Base-by-base conservation (phyloP, 2,888 invertebrate species). In the Tetheella fluctuosa region DNA sequence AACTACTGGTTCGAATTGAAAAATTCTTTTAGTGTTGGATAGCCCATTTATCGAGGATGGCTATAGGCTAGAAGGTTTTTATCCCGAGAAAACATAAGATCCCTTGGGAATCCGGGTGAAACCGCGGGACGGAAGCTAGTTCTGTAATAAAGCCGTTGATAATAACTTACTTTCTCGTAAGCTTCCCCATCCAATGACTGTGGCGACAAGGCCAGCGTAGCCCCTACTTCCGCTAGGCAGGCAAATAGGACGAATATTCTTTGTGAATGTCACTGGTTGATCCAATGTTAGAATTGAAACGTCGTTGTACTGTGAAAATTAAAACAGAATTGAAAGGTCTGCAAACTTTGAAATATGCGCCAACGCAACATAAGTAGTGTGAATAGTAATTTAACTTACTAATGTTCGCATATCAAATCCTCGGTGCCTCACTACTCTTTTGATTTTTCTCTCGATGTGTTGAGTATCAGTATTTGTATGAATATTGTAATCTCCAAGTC, bases 101-200 rank as follows among this genome's bases (percentile, higher is more conserved):
- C n/a, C n/a, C n/a, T n/a, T n/a, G n/a, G n/a, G 25, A 53, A 15
- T 12, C 3, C 23, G 25, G 25, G 6, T 25, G 25, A 6, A 25
- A 25, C 25, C 6, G 6, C 23, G 7, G 13, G 25, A 25, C 23
- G 7, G 13, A 53, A 63, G 7, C 34, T 1, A 34, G n/a, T n/a
- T n/a, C 15, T 39, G 39, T 39, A 13, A 12, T 13, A 13, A 34
- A 13, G 1, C 5, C n/a, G 5, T 39, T 5, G 37, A 13, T 37
- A 37, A 37, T n/a, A 67, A 88, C 94, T 93, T 80, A 96, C 96
- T 96, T 88, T 97, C 97, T 77, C 95, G 91, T 67, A 97, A 90
- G 77, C 97, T 97, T 55, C 97, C 98, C 98, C 98, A 98, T 52
- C 98, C 98, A 61, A 97, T 96, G 4, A 98, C 97, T 0, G 97